These are phyloP conservation scores for Megaceryle maxima DNA, from an alignment of 2,113 vertebrate species.

Conservation along the genomic window DNA sequence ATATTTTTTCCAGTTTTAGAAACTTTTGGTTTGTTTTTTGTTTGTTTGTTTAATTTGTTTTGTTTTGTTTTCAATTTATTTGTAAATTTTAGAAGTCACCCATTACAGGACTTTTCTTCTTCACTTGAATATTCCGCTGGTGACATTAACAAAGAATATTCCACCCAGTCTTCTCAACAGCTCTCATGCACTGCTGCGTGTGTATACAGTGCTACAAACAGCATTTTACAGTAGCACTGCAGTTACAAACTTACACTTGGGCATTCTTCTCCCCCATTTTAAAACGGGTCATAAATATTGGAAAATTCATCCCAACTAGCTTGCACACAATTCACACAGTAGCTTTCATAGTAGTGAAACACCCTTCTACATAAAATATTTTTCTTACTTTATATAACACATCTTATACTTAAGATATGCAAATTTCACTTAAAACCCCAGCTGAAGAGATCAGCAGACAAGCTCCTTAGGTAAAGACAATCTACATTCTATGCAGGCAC, in stretches of 20 bases:
- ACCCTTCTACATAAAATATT: not conserved
- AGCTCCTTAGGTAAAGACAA: not conserved
- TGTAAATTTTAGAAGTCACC: not conserved
- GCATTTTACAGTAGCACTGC: not conserved
- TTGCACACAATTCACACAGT: not conserved
- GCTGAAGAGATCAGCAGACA: not conserved
- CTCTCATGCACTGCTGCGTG: not conserved
- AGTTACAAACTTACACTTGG: not conserved
- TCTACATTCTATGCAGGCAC: rapidly evolving
- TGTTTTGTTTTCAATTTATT: not conserved
- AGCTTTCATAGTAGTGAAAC: not conserved
- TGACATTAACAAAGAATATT: not conserved
- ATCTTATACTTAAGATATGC: not conserved
- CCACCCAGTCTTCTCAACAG: not conserved
- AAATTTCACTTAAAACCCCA: not conserved
- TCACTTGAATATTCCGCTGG: not conserved
- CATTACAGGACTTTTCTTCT: not conserved
- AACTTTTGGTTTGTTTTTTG: not conserved
- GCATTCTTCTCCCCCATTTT: not conserved
- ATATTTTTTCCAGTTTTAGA: not conserved
- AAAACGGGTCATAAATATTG: not conserved
- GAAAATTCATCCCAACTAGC: not conserved
- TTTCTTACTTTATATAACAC: not conserved
- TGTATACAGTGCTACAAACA: not conserved
- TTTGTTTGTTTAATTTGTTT: no score